Evolutionary conservation across 2,888 invertebrate genomes (phyloP).

Genomic region (Mayetiola destructor): DNA sequence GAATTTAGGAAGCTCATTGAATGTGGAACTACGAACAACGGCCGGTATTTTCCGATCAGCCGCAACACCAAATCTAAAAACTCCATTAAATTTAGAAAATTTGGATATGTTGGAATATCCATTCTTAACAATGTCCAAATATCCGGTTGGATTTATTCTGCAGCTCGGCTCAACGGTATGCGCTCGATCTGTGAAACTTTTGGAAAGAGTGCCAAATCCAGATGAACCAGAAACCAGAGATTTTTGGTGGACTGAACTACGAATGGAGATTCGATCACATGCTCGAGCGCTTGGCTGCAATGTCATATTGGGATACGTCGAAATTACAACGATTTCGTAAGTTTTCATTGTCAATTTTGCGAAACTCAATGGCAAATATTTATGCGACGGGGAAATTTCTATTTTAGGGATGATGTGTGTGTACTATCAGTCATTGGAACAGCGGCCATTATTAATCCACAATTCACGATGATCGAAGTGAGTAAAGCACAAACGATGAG

Average conservation of each 20-base stretch:
- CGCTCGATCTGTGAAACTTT: constrained; percentile 66
- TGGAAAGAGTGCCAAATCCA: constrained; percentile 65
- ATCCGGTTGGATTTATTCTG: constrained; percentile 75
- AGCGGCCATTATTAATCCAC: constrained; percentile 65
- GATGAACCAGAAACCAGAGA: constrained; percentile 86
- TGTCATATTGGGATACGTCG: constrained; percentile 86
- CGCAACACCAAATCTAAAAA: constrained; percentile 45
- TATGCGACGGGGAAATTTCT: not conserved
- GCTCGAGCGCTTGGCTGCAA: constrained; percentile 84
- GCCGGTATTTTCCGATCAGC: constrained; percentile 42
- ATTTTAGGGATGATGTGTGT: constrained; percentile 79
- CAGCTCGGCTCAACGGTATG: constrained; percentile 79
- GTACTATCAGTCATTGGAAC: constrained; percentile 88
- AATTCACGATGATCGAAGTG: constrained; percentile 33
- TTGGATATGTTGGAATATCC: constrained; percentile 90
- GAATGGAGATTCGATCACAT: constrained; percentile 90
- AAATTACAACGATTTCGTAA: constrained; percentile 83
- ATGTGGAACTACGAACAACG: constrained; percentile 35
- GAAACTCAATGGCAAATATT: not conserved
- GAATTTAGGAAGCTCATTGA: constrained; percentile 47
- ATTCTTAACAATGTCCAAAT: constrained; percentile 82
- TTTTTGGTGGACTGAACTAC: constrained; percentile 92
- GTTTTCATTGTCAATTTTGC: constrained; percentile 19
- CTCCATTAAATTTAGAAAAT: constrained; percentile 58
- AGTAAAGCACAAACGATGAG: constrained; percentile 7